These are phyloP conservation scores for Rhinolophus sinicus DNA, from an alignment of 2,113 vertebrate genomes.

Conservation along the genomic window DNA sequence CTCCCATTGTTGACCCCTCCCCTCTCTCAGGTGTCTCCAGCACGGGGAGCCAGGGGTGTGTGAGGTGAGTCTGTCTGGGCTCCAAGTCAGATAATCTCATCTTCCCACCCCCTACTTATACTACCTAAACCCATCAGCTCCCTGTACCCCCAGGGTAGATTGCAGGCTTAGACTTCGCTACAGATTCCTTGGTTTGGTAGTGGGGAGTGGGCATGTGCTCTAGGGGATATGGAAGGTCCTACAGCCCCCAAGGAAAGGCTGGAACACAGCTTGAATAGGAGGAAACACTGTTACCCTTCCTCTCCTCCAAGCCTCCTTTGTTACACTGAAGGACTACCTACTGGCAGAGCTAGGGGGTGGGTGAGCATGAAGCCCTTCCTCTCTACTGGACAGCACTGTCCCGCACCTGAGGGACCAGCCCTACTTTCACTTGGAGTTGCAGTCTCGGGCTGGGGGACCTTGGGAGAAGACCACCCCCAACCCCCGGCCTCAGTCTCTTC, in stretches of 20 bases:
- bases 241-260: not conserved
- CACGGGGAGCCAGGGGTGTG: slow-evolving; percentile 48
- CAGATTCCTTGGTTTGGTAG: not conserved
- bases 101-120: not conserved
- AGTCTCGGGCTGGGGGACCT: slow-evolving; percentile 52
- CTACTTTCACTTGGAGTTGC: slow-evolving; percentile 46
- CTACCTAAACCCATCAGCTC: not conserved
- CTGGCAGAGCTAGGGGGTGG: slow-evolving; percentile 46
- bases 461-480: not conserved
- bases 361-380: slow-evolving; percentile 43
- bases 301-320: slow-evolving; percentile 70
- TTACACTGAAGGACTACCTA: slow-evolving; percentile 57
- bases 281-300: slow-evolving; percentile 55
- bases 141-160: not conserved
- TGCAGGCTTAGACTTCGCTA: not conserved
- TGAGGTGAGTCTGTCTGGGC: slow-evolving; percentile 65
- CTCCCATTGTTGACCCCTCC: not conserved
- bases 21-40: slow-evolving; percentile 65
- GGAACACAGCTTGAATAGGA: not conserved
- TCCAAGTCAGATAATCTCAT: slow-evolving; percentile 19
- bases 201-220: not conserved
- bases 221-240: not conserved
- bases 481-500: not conserved
- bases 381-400: slow-evolving; percentile 59
- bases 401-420: slow-evolving; percentile 42